Conservation (phyloP, 2,888 invertebrate species). For the Apamea crenata region DNA sequence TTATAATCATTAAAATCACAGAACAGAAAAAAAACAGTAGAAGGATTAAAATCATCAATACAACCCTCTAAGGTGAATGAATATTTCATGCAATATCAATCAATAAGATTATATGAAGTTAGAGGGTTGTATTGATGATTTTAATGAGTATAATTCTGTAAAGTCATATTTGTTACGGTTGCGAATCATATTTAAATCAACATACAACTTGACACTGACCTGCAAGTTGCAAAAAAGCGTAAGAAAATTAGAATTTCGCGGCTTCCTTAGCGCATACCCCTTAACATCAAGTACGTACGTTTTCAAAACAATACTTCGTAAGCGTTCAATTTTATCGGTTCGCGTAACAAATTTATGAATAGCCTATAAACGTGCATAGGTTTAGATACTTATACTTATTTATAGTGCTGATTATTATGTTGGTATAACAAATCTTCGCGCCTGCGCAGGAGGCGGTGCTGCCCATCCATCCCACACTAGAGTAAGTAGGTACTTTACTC, state of each 20-base stretch:
- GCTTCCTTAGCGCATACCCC: too few species aligned
- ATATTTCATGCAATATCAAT: background rate
- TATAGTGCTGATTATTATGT: conserved; percentile 59
- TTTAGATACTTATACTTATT: conserved; percentile 42
- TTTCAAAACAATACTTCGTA: conserved; percentile 33
- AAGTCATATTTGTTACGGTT: background rate
- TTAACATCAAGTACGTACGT: conserved; percentile 7
- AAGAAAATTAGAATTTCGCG: background rate
- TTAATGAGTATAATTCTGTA: background rate
- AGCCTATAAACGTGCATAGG: conserved; percentile 23
- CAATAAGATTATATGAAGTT: background rate
- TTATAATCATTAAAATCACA: background rate
- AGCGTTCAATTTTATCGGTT: conserved; percentile 42
- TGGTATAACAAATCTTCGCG: conserved; percentile 68
- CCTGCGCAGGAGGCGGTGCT: conserved; percentile 63
- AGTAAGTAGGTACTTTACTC: conserved; percentile 42
- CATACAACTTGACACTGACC: background rate
- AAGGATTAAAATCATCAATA: too few species aligned
- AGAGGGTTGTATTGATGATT: background rate
- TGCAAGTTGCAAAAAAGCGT: background rate
- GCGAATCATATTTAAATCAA: background rate
- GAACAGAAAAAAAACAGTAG: too few species aligned
- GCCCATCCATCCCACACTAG: conserved; percentile 61
- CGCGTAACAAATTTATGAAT: conserved; percentile 52
- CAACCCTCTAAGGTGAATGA: background rate